phyloP scores from a whole-genome alignment of 2,797 vertebrate species.

The Eidolon dupreanum region DNA sequence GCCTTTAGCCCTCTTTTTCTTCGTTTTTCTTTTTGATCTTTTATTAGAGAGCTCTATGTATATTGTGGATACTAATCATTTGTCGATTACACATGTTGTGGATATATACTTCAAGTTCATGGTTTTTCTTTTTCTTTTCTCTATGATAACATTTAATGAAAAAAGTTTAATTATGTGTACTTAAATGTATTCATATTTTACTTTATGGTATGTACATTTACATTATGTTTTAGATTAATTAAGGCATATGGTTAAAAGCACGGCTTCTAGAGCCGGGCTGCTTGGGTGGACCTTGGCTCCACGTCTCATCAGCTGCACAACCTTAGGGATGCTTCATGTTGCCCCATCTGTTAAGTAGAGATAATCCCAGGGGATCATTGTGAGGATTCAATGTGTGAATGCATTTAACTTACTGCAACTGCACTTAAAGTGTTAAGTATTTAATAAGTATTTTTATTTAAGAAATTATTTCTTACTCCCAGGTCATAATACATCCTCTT shows the following conservation, averaged over 20 bases:
- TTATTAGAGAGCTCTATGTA: neutral
- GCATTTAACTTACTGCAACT: neutral
- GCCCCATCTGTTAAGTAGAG: neutral
- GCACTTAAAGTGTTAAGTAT: constrained; percentile 5
- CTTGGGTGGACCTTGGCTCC: neutral
- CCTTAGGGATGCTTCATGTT: neutral
- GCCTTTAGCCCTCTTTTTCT: neutral
- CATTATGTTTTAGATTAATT: neutral
- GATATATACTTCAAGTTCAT: neutral
- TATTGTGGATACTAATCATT: neutral
- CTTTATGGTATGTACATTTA: neutral
- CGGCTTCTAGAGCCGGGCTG: neutral
- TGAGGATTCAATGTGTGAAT: neutral
- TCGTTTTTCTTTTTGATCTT: neutral
- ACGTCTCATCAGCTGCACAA: neutral
- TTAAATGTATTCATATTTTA: neutral
- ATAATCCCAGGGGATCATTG: neutral
- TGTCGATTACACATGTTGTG: neutral
- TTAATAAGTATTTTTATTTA: constrained; percentile 20
- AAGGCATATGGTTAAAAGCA: neutral
- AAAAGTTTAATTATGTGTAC: neutral
- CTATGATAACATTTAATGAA: neutral
- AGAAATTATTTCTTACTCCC: neutral
- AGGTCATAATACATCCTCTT: neutral
- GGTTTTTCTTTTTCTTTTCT: neutral